Base-by-base conservation (phyloP, 1,140 invertebrate species). In the Araneus ventricosus region DNA sequence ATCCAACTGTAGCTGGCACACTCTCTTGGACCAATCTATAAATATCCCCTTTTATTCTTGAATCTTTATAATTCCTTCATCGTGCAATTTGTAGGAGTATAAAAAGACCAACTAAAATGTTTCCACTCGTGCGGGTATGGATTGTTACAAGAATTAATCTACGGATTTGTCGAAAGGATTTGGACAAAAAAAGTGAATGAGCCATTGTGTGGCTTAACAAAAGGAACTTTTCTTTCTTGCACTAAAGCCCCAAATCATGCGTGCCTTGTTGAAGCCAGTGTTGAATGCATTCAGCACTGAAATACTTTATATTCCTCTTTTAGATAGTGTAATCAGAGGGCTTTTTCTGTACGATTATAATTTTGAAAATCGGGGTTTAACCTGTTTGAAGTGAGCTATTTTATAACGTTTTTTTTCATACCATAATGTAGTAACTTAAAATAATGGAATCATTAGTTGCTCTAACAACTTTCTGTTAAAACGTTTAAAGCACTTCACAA, bases 221-320 rank as follows among this genome's bases (percentile, higher is more conserved):
- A 70, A 27, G 67, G 0, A 8, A n/a, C 14, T n/a, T 17, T 70
- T 70, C 27, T 17, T 30, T 70, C n/a, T 70, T 17, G 27, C 27
- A 70, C 27, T 70, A 14, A 70, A 70, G n/a, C 67, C n/a, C n/a
- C 67, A 34, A 70, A 70, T 70, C n/a, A 70, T 70, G 67, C n/a
- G 14, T 34, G n/a, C 67, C 14, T 34, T 70, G 67, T 30, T 70
- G 67, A 70, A 70, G 17, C 17, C 45, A 52, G 45, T 4, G n/a
- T 34, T 30, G 67, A 70, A 30, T 70, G 27, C 67, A 70, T 30
- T 70, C 27, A 70, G 27, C n/a, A 70, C 27, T 70, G 27, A 17
- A 34, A 70, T 30, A 34, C 34, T 70, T 34, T 34, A 17, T 70
- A 14, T 27, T 70, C 67, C 17, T 70, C n/a, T 63, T 63, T 22